Base-by-base conservation (phyloP, 2,113 vertebrate genomes). In the Nibea coibor region DNA sequence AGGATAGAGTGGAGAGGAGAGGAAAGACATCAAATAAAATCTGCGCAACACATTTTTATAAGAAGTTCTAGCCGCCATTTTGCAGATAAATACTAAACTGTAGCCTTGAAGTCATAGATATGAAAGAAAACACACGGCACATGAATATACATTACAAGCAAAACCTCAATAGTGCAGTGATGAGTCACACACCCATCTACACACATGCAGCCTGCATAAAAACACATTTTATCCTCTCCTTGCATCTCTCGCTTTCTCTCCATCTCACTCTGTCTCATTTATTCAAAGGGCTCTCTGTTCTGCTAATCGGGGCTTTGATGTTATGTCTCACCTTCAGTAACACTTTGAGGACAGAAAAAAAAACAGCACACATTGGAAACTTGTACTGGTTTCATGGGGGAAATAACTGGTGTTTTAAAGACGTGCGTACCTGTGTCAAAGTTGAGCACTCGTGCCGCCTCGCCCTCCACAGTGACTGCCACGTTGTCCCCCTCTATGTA, bases 391-490 rank as follows among this genome's bases (percentile, higher is more conserved):
- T 47, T 72, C 73, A 35, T 28, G 26, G 26, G 20, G 16, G 20
- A 53, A 45, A 1, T 45, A 10, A 39, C 10, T 50, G 4, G 6
- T 14, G 22, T 39, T 75, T 57, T 31, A 31, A 31, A 56, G 9
- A 59, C 5, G 39, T 42, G n/a, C 15, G 35, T 67, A 95, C 93
- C 94, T 39, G 94, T 95, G 85, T 96, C 93, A 48, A 96, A 96
- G 92, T 94, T 95, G 39, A 96, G 90, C 47, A 94, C 91, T 1
- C 90, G 90, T 0, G 95, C 93, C 1, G 94, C 95, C 81, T 96
- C 95, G 6, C 93, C 95, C 82, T 96, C 96, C 75, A 95, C 90
- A 0, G 92, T 95, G 72, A 96, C 94, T 0, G 95, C 94, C 48
- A 95, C 93, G 20, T 95, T 94, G 75, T 95, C 91, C 0, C 83